phyloP scores from a whole-genome alignment of 2,113 vertebrate genomes.

The Rhynchomys soricoides region DNA sequence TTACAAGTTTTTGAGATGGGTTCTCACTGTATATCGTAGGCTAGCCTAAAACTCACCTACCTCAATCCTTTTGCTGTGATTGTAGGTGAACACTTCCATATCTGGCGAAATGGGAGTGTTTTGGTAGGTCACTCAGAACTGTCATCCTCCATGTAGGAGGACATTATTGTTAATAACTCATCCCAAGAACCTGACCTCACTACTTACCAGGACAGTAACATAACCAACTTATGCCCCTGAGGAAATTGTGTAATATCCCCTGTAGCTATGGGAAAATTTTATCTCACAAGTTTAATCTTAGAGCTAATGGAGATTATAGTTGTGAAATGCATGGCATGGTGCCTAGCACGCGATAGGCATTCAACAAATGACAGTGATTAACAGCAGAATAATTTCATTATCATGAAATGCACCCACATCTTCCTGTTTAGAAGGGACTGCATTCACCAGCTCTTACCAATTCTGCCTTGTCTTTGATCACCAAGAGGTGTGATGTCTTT shows the following conservation, averaged over 20 bases:
- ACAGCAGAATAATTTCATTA: background rate
- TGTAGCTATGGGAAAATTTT: background rate
- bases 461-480: slow-evolving; percentile 58
- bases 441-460: slow-evolving; percentile 29
- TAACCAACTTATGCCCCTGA: background rate
- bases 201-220: background rate
- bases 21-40: background rate
- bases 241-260: background rate
- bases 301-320: background rate
- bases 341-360: background rate
- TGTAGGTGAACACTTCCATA: no score
- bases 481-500: slow-evolving; percentile 49
- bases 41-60: background rate
- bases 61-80: background rate
- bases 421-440: background rate
- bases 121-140: background rate
- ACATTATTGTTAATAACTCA: background rate
- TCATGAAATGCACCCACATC: background rate
- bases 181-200: background rate
- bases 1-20: background rate
- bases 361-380: background rate
- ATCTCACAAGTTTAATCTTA: background rate
- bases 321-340: background rate
- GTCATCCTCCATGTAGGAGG: background rate
- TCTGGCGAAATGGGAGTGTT: background rate